Evolutionary conservation across 1,140 invertebrate genomes (phyloP).

Genomic region (Drosophila sturtevanti): DNA sequence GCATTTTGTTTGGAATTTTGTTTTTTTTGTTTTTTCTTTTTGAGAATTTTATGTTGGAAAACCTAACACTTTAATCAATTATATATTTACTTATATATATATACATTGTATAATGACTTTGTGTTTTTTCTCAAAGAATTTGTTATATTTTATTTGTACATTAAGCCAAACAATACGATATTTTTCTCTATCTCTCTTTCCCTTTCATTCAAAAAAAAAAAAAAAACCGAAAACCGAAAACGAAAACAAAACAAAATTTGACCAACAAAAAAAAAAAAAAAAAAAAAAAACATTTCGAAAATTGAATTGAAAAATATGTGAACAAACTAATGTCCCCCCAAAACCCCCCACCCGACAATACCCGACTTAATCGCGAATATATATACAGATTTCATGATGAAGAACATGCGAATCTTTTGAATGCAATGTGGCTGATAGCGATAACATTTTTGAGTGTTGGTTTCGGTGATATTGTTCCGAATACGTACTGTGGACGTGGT

Average conservation of each 20-base stretch:
- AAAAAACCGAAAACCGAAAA: conserved; percentile 11
- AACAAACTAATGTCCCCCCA: conserved; percentile 23
- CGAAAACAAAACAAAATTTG: conserved; percentile 48
- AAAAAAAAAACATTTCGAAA: neutral
- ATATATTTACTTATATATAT: conserved; percentile 25
- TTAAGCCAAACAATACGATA: conserved; percentile 78
- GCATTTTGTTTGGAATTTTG: conserved; percentile 13
- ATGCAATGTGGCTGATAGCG: conserved; percentile 99
- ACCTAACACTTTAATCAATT: conserved; percentile 3
- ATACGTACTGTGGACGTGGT: conserved; percentile 99
- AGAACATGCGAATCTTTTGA: conserved; percentile 98
- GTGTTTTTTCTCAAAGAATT: conserved; percentile 43
- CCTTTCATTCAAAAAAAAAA: conserved; percentile 62
- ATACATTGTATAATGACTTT: conserved; percentile 12
- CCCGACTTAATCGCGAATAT: conserved; percentile 32
- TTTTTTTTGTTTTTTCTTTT: conserved; percentile 22
- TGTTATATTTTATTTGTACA: conserved; percentile 68
- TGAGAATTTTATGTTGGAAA: conserved; percentile 18
- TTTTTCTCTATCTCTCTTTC: conserved; percentile 80
- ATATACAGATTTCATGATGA: conserved; percentile 94
- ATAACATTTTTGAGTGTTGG: conserved; percentile 99
- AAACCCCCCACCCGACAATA: neutral
- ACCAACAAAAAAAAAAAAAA: conserved; percentile 18
- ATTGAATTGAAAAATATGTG: conserved; percentile 23
- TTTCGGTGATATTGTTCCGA: conserved; percentile 99